A percentile compares a stretch with the other conserved stretches of the same genome.
Conservation (phyloP, 2,888 invertebrate genomes). For the Liposcelis brunnea region DNA sequence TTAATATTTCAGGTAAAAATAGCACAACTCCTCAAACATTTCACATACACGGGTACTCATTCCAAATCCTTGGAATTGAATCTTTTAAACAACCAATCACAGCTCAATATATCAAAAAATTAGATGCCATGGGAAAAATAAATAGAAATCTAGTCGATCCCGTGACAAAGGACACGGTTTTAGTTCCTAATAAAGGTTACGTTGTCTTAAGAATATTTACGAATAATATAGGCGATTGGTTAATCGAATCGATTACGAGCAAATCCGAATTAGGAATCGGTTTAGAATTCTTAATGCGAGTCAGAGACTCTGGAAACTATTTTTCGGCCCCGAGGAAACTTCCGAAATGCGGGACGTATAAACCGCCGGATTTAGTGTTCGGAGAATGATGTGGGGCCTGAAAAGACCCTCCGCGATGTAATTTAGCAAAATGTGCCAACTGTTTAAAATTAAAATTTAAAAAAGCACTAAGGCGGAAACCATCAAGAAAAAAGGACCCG, state of each 20-base stretch:
- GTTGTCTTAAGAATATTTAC: conserved; percentile 35
- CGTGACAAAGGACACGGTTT: conserved; percentile 41
- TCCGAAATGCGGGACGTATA: conserved; percentile 34
- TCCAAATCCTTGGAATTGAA: conserved; percentile 30
- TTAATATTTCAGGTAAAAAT: not conserved
- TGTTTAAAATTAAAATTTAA: no score
- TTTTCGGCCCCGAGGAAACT: conserved; percentile 30
- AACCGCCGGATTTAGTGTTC: conserved; percentile 27
- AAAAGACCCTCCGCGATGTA: not conserved
- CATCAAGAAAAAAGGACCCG: no score
- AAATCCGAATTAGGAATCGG: conserved; percentile 26
- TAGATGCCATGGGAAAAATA: conserved; percentile 20
- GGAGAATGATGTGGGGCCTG: not conserved
- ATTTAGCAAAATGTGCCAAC: no score
- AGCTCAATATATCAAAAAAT: conserved; percentile 26
- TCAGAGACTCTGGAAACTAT: conserved; percentile 30
- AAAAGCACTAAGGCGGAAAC: no score
- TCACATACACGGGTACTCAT: conserved; percentile 39
- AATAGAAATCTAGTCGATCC: conserved; percentile 22
- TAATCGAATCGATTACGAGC: conserved; percentile 26
- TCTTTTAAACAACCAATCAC: conserved; percentile 26
- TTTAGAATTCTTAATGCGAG: conserved; percentile 28
- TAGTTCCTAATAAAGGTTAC: conserved; percentile 45
- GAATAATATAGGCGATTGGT: conserved; percentile 35
- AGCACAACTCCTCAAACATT: conserved; percentile 31